These are phyloP conservation scores for Drosophila macrospina DNA, from an alignment of 2,888 invertebrate genomes.

Conservation along the genomic window DNA sequence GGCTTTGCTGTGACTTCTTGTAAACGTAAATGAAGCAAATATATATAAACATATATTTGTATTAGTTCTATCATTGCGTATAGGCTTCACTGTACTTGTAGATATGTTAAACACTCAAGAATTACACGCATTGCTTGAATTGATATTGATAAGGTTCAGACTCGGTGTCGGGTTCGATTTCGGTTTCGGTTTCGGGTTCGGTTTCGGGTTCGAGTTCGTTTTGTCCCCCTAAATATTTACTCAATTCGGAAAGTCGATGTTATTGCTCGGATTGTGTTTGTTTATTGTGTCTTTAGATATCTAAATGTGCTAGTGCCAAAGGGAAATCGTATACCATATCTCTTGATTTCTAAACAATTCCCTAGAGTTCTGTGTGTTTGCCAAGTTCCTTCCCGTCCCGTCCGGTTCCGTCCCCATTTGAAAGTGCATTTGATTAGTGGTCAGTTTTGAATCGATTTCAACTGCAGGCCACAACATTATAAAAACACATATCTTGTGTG, in stretches of 20 bases:
- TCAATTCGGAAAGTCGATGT: slow-evolving; percentile 12
- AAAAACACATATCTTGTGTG: not conserved
- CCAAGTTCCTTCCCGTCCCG: not conserved
- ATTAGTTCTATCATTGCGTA: too few species aligned
- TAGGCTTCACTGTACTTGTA: slow-evolving; percentile 10
- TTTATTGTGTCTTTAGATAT: slow-evolving; percentile 48
- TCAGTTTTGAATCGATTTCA: slow-evolving; percentile 31
- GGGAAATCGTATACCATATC: slow-evolving; percentile 10
- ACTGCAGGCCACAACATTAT: slow-evolving; percentile 9
- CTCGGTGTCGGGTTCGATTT: slow-evolving; percentile 5
- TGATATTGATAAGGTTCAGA: slow-evolving; percentile 30
- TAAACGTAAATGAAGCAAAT: too few species aligned
- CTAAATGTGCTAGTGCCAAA: slow-evolving; percentile 10
- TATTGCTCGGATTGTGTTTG: slow-evolving; percentile 30
- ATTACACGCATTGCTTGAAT: slow-evolving; percentile 23
- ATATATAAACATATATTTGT: too few species aligned
- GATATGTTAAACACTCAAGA: slow-evolving; percentile 10
- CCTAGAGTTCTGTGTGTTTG: slow-evolving; percentile 1
- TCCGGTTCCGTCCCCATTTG: not conserved
- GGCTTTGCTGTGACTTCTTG: too few species aligned
- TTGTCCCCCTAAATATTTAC: slow-evolving; percentile 33
- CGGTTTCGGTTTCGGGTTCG: too few species aligned
- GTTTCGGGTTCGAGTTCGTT: slow-evolving; percentile 3
- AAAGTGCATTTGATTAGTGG: slow-evolving; percentile 35
- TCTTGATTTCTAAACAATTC: slow-evolving; percentile 3